A percentile compares a stretch with the other conserved stretches of the same genome.
Conservation (phyloP, 2,888 invertebrate genomes). For the Diloba caeruleocephala region DNA sequence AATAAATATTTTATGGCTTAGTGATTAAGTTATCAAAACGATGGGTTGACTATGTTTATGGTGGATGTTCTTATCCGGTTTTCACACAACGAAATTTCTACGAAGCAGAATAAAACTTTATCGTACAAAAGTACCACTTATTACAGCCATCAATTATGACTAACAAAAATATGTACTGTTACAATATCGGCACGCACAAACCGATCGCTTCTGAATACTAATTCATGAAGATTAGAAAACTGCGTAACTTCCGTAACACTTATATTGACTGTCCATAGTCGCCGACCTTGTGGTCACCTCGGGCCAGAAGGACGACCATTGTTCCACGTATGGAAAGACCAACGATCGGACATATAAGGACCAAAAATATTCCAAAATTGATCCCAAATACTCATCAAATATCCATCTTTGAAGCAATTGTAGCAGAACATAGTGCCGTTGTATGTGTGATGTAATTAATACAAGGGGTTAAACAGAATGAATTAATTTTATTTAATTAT, state of each 20-base stretch:
- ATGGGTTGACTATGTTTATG: too few species aligned
- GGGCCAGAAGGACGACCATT: conserved; percentile 68
- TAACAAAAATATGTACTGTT: conserved; percentile 43
- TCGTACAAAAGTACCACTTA: conserved; percentile 1
- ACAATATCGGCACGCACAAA: conserved; percentile 35
- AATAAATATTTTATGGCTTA: too few species aligned
- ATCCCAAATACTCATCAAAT: conserved; percentile 24
- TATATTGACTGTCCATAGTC: conserved; percentile 38
- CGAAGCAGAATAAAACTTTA: background rate
- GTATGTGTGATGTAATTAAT: too few species aligned
- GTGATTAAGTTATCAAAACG: too few species aligned
- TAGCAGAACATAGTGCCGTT: conserved; percentile 23
- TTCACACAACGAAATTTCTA: background rate
- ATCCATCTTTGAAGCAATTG: conserved; percentile 38
- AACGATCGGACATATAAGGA: conserved; percentile 42
- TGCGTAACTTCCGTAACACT: conserved; percentile 49
- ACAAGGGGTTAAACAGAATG: too few species aligned
- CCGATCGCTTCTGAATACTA: conserved; percentile 44
- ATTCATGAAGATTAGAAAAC: conserved; percentile 52
- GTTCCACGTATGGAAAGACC: conserved; percentile 61
- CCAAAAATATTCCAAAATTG: conserved; percentile 46
- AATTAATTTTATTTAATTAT: too few species aligned
- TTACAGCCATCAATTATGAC: conserved; percentile 26
- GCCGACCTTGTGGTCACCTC: conserved; percentile 56
- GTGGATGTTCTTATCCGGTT: too few species aligned